These are phyloP conservation scores for Oithona nana DNA, from an alignment of 2,888 invertebrate genomes.

Conservation along the genomic window DNA sequence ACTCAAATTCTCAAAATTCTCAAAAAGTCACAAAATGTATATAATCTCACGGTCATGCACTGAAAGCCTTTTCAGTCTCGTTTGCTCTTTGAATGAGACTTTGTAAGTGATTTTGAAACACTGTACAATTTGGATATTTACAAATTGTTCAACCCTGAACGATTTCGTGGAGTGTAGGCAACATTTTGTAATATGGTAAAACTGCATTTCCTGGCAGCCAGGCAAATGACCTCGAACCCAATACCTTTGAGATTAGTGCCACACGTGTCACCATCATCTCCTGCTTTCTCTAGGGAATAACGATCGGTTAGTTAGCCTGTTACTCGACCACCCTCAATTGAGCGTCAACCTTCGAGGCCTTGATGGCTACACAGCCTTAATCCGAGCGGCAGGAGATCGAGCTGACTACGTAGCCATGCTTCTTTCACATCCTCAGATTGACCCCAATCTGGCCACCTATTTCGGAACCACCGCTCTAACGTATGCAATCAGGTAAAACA, in stretches of 20 bases:
- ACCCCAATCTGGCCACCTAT: constrained; percentile 13
- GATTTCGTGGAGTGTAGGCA: no score
- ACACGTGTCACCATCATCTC: neutral
- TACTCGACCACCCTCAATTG: constrained; percentile 10
- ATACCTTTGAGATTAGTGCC: no score
- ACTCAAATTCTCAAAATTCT: no score
- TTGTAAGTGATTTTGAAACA: no score
- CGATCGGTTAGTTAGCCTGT: constrained; percentile 5
- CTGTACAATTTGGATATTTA: no score
- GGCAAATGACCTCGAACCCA: neutral
- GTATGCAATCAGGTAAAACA: constrained; percentile 7
- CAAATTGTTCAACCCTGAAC: no score
- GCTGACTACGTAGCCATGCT: constrained; percentile 13
- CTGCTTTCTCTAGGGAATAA: constrained; percentile 4
- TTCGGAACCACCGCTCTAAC: constrained; percentile 16
- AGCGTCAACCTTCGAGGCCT: constrained; percentile 15
- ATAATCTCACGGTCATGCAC: no score
- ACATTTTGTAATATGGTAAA: no score
- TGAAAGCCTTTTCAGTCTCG: no score
- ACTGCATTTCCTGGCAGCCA: neutral
- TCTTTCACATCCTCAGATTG: neutral
- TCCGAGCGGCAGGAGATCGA: constrained; percentile 10
- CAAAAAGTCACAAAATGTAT: no score
- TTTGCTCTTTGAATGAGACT: no score
- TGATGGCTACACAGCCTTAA: constrained; percentile 16